Evolutionary conservation across 2,113 vertebrate genomes (phyloP).

Genomic region (Corvus hawaiiensis): DNA sequence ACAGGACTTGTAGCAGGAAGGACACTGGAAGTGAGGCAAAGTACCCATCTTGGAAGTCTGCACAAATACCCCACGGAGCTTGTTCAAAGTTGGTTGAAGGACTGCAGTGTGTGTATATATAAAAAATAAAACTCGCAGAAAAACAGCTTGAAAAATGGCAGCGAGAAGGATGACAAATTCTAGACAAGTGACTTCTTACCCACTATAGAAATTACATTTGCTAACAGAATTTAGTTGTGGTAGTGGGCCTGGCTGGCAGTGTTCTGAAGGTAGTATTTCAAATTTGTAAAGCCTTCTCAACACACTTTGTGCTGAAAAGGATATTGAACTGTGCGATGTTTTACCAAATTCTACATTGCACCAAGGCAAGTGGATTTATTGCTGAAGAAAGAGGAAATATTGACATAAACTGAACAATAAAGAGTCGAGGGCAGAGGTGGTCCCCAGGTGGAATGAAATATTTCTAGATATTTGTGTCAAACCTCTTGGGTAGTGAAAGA

Average conservation of each 20-base stretch:
- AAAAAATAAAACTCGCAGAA: background rate
- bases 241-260: background rate
- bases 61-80: background rate
- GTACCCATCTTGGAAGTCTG: background rate
- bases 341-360: background rate
- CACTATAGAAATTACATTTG: background rate
- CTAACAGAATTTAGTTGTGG: background rate
- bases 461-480: background rate
- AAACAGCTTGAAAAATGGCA: background rate
- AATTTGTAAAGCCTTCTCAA: background rate
- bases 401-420: background rate
- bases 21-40: background rate
- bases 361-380: background rate
- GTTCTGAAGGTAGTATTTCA: background rate
- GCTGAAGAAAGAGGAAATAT: background rate
- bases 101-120: background rate
- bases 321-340: background rate
- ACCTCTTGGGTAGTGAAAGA: background rate
- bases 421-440: background rate
- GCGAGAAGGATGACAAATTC: background rate
- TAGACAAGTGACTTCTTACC: background rate
- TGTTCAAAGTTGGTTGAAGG: background rate
- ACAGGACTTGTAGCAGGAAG: background rate
- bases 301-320: background rate
- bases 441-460: background rate